Conservation (phyloP, 2,797 vertebrate genomes). For the Balearica regulorum region DNA sequence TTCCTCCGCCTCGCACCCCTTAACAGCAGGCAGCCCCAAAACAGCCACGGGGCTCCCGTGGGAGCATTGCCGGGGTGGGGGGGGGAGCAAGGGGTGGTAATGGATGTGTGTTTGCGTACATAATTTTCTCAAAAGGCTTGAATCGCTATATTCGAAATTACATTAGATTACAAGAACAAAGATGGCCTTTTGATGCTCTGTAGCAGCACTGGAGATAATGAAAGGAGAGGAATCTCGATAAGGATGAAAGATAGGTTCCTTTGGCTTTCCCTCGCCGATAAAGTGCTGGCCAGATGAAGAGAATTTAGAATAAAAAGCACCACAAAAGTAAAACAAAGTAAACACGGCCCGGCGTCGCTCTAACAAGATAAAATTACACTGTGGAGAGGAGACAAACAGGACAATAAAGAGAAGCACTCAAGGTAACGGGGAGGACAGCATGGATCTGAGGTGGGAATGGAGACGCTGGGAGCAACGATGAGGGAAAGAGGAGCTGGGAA, state of each 20-base stretch:
- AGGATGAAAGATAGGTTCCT: slow-evolving; percentile 58
- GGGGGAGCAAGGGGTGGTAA: background rate
- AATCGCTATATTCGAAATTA: slow-evolving; percentile 13
- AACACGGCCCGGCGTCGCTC: background rate
- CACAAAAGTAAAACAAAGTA: slow-evolving; percentile 24
- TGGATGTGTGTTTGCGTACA: background rate
- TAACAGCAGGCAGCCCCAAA: background rate
- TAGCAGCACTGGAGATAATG: slow-evolving; percentile 57
- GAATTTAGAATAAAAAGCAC: slow-evolving; percentile 34
- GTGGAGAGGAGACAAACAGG: slow-evolving; percentile 19
- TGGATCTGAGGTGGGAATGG: fast-evolving
- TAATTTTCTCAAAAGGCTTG: slow-evolving; percentile 35
- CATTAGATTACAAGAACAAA: slow-evolving; percentile 58
- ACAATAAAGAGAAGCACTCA: background rate
- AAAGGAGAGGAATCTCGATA: slow-evolving; percentile 60
- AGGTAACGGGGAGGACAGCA: background rate
- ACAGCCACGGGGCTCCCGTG: fast-evolving
- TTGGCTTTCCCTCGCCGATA: slow-evolving; percentile 11
- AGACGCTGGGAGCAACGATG: fast-evolving
- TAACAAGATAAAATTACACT: background rate
- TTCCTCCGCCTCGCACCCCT: background rate
- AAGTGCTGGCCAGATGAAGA: slow-evolving; percentile 48
- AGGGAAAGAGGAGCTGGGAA: background rate
- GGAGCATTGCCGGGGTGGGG: fast-evolving
- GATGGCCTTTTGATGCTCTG: slow-evolving; percentile 61